phyloP scores from a whole-genome alignment of 1,140 invertebrate species.

The Parapsyche elsis region DNA sequence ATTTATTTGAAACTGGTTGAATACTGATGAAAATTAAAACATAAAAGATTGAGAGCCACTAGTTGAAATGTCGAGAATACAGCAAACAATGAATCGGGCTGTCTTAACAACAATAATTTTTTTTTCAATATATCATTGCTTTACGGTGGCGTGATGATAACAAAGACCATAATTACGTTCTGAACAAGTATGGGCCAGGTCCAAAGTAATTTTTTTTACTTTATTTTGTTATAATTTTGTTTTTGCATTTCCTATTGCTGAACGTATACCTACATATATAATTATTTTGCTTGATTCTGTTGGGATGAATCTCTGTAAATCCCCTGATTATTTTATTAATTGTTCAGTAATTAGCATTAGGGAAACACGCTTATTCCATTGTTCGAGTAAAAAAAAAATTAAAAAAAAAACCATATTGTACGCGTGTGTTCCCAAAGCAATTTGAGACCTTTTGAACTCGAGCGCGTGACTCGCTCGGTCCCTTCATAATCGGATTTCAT shows the following conservation, averaged over 20 bases:
- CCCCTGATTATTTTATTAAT: background rate
- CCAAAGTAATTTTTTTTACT: too few species aligned
- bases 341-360: background rate
- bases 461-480: conserved; percentile 31
- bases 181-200: background rate
- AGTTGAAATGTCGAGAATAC: background rate
- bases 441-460: conserved; percentile 45
- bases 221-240: background rate
- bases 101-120: conserved; percentile 23
- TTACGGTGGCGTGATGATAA: conserved; percentile 15
- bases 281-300: too few species aligned
- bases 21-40: background rate
- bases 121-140: conserved; percentile 27
- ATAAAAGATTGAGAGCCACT: conserved; percentile 1
- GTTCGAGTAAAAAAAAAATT: conserved; percentile 4
- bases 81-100: conserved; percentile 40
- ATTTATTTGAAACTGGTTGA: background rate
- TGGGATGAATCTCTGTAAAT: background rate
- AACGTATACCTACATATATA: too few species aligned
- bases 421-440: conserved; percentile 33
- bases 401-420: background rate
- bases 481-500: conserved; percentile 49
- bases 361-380: conserved; percentile 2
- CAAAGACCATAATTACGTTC: background rate
- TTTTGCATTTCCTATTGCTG: background rate